A percentile compares a stretch with the other conserved stretches of the same genome.
phyloP scores from a whole-genome alignment of 2,113 vertebrate species.

The Crypturellus undulatus region DNA sequence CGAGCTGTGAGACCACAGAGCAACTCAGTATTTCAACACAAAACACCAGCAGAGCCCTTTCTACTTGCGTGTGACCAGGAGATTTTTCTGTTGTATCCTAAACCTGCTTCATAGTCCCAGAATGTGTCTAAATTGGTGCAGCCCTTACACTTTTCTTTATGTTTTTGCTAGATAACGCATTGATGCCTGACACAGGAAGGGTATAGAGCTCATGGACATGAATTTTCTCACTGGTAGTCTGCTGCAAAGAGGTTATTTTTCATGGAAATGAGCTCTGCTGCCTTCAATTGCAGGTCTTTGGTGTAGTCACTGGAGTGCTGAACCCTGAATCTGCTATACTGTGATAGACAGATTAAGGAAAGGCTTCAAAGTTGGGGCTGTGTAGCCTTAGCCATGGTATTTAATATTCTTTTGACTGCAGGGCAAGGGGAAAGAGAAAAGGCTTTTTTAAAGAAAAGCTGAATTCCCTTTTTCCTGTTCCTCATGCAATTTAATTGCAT shows the following conservation, averaged over 20 bases:
- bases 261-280: constrained; percentile 4
- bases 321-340: background rate
- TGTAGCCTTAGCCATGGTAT: background rate
- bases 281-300: background rate
- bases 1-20: background rate
- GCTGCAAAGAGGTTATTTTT: constrained; percentile 26
- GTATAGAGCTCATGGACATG: background rate
- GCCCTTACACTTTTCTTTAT: background rate
- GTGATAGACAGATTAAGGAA: constrained; percentile 2
- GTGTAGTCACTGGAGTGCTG: background rate
- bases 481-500: background rate
- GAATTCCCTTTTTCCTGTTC: background rate
- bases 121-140: background rate
- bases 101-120: background rate
- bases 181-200: background rate
- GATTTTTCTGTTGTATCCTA: background rate
- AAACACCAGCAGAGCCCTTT: background rate
- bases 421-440: background rate
- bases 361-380: background rate
- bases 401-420: background rate
- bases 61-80: no score
- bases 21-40: background rate
- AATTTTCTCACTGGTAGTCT: background rate
- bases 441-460: background rate
- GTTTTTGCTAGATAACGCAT: background rate